Percentiles rank a stretch among this genome's conserved stretches.
phyloP scores from a whole-genome alignment of 2,797 vertebrate species.

The Phrynocephalus guinanensis region DNA sequence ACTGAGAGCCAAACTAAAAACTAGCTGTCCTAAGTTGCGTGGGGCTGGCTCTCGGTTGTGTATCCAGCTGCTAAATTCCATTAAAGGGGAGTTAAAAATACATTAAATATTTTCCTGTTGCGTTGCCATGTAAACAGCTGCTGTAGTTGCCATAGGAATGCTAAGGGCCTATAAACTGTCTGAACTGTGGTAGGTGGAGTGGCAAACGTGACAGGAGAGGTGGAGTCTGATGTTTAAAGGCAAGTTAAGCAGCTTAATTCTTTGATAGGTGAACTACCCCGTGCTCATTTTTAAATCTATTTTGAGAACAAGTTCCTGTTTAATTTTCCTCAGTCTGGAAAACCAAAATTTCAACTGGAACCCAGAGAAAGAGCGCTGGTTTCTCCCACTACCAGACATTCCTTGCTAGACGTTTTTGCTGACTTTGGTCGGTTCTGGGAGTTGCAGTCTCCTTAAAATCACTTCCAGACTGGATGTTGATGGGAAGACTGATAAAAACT shows the following conservation, averaged over 20 bases:
- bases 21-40: not conserved
- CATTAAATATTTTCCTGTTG: conserved; percentile 35
- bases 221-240: not conserved
- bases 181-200: not conserved
- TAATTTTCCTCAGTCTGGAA: not conserved
- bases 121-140: not conserved
- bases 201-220: not conserved
- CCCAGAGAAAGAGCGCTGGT: no score
- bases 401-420: not conserved
- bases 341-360: not conserved
- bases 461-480: no score
- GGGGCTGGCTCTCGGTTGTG: not conserved
- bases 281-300: fast-evolving
- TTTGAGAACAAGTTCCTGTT: not conserved
- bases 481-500: not conserved
- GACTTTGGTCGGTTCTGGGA: no score
- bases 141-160: not conserved
- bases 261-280: not conserved
- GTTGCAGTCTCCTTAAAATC: no score
- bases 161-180: not conserved
- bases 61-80: conserved; percentile 10
- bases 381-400: not conserved
- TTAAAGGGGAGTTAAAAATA: not conserved
- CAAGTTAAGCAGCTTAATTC: not conserved
- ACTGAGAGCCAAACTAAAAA: not conserved